A percentile compares a stretch with the other conserved stretches of the same genome.
phyloP scores from a whole-genome alignment of 2,888 invertebrate species.

The Lottia scabra region DNA sequence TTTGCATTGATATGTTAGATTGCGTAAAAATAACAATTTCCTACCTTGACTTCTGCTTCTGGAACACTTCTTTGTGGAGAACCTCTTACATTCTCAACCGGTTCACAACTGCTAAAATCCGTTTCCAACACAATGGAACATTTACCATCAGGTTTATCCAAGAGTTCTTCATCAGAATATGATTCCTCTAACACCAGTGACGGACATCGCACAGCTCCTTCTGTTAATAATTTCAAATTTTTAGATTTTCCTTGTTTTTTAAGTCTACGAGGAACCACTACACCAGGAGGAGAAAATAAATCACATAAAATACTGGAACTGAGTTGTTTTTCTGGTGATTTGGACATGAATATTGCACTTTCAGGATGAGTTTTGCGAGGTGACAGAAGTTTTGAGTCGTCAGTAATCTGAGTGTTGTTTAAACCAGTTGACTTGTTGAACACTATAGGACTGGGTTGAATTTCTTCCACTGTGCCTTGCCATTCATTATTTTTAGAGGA shows the following conservation, averaged over 20 bases:
- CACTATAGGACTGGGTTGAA: background rate
- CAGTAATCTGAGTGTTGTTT: background rate
- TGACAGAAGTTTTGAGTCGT: too few relatives aligned
- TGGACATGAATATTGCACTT: too few relatives aligned
- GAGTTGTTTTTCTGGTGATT: too few relatives aligned
- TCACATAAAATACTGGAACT: too few relatives aligned
- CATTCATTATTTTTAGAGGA: background rate
- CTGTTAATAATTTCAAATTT: background rate
- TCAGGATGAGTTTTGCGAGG: too few relatives aligned
- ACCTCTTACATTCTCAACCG: too few relatives aligned
- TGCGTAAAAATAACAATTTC: too few relatives aligned
- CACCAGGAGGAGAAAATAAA: background rate
- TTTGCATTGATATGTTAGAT: too few relatives aligned
- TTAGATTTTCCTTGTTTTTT: conserved; percentile 1
- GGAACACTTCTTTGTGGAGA: too few relatives aligned
- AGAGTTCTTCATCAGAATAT: background rate
- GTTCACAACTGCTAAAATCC: too few relatives aligned
- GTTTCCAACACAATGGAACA: too few relatives aligned
- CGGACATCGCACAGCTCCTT: background rate
- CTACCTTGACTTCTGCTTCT: too few relatives aligned
- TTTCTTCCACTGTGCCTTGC: background rate
- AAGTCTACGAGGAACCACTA: background rate
- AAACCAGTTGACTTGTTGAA: background rate
- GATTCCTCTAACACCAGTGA: background rate
- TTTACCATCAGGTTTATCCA: background rate